phyloP scores from a whole-genome alignment of 2,797 vertebrate genomes.

The Eulemur rubriventer region DNA sequence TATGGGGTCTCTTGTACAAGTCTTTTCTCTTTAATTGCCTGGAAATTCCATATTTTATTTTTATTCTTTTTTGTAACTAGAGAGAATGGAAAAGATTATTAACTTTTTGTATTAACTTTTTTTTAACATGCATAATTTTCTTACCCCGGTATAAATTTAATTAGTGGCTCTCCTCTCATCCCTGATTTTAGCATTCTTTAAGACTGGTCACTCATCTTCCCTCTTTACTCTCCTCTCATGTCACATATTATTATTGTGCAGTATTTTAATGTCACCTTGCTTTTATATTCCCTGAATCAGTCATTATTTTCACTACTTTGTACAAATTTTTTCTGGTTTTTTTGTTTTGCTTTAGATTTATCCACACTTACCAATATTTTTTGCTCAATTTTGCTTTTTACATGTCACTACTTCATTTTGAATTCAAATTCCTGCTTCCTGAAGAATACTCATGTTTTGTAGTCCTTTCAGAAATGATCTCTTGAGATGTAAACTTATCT shows the following conservation, averaged over 20 bases:
- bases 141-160: neutral
- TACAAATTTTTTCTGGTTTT: neutral
- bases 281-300: conserved; percentile 6
- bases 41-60: neutral
- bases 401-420: conserved; percentile 11
- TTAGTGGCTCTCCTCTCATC: neutral
- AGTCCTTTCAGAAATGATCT: conserved; percentile 26
- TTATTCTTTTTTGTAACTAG: neutral
- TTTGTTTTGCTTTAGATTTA: conserved; percentile 24
- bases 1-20: neutral
- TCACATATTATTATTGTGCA: neutral
- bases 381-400: neutral
- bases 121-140: neutral
- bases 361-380: neutral
- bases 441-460: neutral
- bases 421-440: conserved; percentile 10
- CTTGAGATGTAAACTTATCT: neutral
- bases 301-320: neutral
- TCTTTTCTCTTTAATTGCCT: neutral
- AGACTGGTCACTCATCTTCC: neutral
- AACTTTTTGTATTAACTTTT: neutral
- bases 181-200: neutral
- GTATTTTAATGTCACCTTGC: neutral
- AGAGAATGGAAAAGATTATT: neutral
- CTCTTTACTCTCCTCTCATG: neutral